Conservation (phyloP, 1,140 invertebrate species). For the Condylostylus longicornis region DNA sequence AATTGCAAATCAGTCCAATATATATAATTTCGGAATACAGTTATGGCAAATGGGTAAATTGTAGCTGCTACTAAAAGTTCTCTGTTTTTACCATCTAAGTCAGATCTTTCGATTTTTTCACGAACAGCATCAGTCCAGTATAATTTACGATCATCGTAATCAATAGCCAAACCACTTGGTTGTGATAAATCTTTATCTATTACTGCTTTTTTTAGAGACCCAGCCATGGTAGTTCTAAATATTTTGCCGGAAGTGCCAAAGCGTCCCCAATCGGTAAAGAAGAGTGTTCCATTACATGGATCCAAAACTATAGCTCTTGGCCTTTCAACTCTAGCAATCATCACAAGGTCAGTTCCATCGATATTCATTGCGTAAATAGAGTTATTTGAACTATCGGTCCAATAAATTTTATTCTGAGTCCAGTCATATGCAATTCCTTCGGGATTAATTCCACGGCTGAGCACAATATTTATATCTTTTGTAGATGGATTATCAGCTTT, state of each 20-base stretch:
- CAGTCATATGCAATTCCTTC: constrained; percentile 95
- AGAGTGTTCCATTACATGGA: constrained; percentile 87
- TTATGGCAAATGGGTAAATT: constrained; percentile 93
- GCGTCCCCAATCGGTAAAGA: constrained; percentile 86
- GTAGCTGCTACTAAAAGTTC: constrained; percentile 73
- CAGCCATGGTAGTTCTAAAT: constrained; percentile 90
- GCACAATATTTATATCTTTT: constrained; percentile 51
- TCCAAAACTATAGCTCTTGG: constrained; percentile 91
- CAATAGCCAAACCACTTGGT: constrained; percentile 89
- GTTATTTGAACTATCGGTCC: constrained; percentile 89
- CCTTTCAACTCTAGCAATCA: constrained; percentile 82
- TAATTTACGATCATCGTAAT: constrained; percentile 86
- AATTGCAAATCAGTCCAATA: constrained; percentile 96
- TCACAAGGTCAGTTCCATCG: constrained; percentile 74
- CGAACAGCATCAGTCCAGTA: constrained; percentile 97
- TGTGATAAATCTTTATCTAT: constrained; percentile 84
- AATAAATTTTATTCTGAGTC: constrained; percentile 93
- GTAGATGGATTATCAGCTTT: constrained; percentile 47
- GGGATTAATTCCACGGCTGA: constrained; percentile 73
- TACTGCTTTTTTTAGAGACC: constrained; percentile 78
- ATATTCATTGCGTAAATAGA: constrained; percentile 92
- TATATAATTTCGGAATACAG: constrained; percentile 79
- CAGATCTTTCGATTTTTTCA: constrained; percentile 91
- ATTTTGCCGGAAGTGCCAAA: constrained; percentile 89
- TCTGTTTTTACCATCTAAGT: constrained; percentile 66